phyloP scores from a whole-genome alignment of 2,113 vertebrate genomes.

The Pipa parva region DNA sequence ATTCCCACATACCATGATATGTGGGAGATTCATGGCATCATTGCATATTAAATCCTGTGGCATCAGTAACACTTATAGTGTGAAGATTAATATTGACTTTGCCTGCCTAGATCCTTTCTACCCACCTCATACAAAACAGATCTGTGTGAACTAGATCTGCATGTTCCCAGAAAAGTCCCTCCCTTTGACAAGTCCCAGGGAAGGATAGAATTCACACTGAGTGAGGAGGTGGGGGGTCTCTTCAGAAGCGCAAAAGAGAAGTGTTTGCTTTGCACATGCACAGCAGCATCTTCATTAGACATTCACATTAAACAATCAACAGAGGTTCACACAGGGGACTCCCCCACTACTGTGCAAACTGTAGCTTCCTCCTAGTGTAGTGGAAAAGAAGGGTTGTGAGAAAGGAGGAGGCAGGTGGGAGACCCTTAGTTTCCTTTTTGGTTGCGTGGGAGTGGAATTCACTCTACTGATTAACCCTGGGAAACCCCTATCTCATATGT shows the following conservation, averaged over 20 bases:
- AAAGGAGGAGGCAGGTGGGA: conserved; percentile 10
- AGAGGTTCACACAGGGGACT: not conserved
- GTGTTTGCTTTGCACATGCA: not conserved
- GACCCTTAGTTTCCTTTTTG: conserved; percentile 14
- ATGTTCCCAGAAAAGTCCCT: too few relatives aligned
- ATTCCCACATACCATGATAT: too few relatives aligned
- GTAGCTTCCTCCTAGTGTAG: conserved; percentile 13
- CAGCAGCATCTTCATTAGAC: conserved; percentile 1
- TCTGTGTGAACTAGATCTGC: too few relatives aligned
- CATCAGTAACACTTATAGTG: too few relatives aligned
- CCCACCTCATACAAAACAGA: too few relatives aligned
- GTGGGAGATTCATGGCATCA: too few relatives aligned
- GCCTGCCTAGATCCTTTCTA: too few relatives aligned
- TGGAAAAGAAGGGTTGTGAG: conserved; percentile 4
- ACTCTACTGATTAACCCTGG: conserved; percentile 16
- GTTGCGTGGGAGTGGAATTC: conserved; percentile 5
- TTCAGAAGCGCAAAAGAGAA: not conserved
- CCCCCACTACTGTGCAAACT: conserved; percentile 5
- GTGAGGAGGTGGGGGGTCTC: not conserved
- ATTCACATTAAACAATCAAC: conserved; percentile 1
- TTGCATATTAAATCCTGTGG: too few relatives aligned
- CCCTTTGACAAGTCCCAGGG: not conserved
- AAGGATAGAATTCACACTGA: not conserved
- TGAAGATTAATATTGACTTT: too few relatives aligned
- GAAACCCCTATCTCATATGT: conserved; percentile 11